phyloP scores from a whole-genome alignment of 2,113 vertebrate species.

The Cyprinodon variegatus region DNA sequence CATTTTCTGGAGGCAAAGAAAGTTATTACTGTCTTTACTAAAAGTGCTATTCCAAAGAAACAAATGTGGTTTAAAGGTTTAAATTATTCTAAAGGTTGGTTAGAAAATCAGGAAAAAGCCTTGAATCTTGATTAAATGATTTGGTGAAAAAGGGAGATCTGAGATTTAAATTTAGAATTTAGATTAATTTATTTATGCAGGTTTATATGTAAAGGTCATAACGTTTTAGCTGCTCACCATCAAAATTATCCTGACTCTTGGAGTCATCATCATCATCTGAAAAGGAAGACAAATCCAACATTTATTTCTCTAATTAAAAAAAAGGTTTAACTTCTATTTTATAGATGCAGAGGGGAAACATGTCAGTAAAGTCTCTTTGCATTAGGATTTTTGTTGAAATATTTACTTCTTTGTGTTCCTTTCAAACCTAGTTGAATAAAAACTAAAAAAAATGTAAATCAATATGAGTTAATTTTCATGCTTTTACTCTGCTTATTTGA shows the following conservation, averaged over 20 bases:
- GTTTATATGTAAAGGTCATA: slow-evolving; percentile 47
- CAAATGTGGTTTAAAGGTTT: background rate
- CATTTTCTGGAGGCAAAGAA: background rate
- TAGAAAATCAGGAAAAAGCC: background rate
- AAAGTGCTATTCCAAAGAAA: background rate
- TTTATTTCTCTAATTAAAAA: slow-evolving; percentile 52
- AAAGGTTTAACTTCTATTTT: slow-evolving; percentile 17
- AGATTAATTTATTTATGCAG: slow-evolving; percentile 45
- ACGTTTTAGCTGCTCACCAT: slow-evolving; percentile 78
- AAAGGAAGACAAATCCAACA: slow-evolving; percentile 60
- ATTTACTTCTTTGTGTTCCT: background rate
- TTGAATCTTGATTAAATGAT: background rate
- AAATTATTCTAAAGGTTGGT: background rate
- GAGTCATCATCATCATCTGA: slow-evolving; percentile 84
- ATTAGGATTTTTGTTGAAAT: background rate
- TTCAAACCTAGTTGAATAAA: background rate
- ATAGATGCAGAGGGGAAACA: background rate
- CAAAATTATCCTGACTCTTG: slow-evolving; percentile 78
- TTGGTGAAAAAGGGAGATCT: background rate
- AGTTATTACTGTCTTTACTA: background rate
- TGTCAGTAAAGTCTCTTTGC: background rate
- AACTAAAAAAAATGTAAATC: background rate
- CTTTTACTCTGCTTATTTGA: background rate
- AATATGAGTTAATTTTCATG: background rate
- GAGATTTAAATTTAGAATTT: background rate